These are phyloP conservation scores for Hesperophylax magnus DNA, from an alignment of 1,140 invertebrate species.

Conservation along the genomic window DNA sequence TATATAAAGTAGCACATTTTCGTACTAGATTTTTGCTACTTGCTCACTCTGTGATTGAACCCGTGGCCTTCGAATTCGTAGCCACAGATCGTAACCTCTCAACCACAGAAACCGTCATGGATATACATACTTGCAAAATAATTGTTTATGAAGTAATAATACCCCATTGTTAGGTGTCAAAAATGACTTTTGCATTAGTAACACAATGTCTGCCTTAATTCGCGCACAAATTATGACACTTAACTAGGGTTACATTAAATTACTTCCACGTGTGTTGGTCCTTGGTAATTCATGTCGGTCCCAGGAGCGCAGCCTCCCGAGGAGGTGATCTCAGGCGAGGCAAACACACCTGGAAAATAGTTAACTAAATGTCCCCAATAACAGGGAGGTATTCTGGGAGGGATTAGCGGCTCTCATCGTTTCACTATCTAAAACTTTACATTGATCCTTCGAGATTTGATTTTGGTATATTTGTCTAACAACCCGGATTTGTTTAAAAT, in stretches of 20 bases:
- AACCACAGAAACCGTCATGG: too few relatives aligned
- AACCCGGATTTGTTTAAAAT: too few relatives aligned
- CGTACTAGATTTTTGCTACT: too few relatives aligned
- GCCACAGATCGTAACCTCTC: too few relatives aligned
- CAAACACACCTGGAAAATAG: conserved; percentile 4
- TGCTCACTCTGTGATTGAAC: too few relatives aligned
- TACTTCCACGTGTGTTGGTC: conserved; percentile 30
- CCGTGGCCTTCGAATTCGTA: too few relatives aligned
- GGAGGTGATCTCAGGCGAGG: background rate
- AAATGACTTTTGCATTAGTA: conserved; percentile 1
- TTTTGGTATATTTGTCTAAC: background rate
- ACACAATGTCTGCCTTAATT: background rate
- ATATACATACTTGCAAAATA: too few relatives aligned
- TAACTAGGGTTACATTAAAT: conserved; percentile 19
- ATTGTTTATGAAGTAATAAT: too few relatives aligned
- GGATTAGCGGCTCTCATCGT: background rate
- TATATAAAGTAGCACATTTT: too few relatives aligned
- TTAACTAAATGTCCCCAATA: conserved; percentile 8
- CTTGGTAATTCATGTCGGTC: conserved; percentile 19
- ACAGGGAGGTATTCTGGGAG: background rate
- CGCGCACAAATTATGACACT: conserved; percentile 20
- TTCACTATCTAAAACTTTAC: background rate
- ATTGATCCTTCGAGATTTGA: background rate
- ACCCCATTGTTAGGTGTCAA: too few relatives aligned
- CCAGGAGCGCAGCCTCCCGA: conserved; percentile 1